Evolutionary conservation across 2,888 invertebrate species (phyloP).

Genomic region (Brenthis ino): DNA sequence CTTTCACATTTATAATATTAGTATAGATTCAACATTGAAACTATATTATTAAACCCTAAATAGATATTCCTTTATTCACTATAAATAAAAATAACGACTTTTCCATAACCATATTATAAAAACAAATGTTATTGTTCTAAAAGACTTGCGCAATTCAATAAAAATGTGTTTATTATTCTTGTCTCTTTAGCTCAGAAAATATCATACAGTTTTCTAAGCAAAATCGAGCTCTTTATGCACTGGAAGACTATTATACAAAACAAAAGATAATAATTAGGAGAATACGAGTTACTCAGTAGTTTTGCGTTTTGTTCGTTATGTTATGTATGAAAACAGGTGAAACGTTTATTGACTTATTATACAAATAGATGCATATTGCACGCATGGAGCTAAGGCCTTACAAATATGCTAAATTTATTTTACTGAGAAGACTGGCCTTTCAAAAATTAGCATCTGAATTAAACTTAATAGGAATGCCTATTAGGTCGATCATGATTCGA

Average conservation of each 20-base stretch:
- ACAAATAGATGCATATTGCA: conserved; percentile 45
- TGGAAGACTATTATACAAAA: conserved; percentile 7
- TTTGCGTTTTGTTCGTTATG: conserved; percentile 2
- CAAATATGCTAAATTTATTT: conserved; percentile 32
- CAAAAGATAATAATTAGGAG: conserved; percentile 25
- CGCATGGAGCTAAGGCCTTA: conserved; percentile 44
- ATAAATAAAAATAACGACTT: no score
- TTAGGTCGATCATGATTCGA: conserved; percentile 11
- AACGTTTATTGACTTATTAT: conserved; percentile 48
- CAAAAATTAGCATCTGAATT: conserved; percentile 31
- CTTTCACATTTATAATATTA: no score
- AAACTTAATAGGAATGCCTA: conserved; percentile 16
- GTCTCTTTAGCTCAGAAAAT: no score
- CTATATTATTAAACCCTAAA: no score
- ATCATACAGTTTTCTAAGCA: not conserved
- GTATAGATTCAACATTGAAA: no score
- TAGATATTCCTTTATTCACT: no score
- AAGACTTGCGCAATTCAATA: no score
- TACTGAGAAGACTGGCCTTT: conserved; percentile 24
- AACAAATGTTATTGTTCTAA: no score
- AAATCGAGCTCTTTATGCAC: not conserved
- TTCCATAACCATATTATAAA: no score
- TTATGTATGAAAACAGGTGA: conserved; percentile 42
- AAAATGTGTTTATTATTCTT: no score
- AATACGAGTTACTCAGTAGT: not conserved